phyloP scores from a whole-genome alignment of 1,140 invertebrate genomes.

The Dendroctonus valens region DNA sequence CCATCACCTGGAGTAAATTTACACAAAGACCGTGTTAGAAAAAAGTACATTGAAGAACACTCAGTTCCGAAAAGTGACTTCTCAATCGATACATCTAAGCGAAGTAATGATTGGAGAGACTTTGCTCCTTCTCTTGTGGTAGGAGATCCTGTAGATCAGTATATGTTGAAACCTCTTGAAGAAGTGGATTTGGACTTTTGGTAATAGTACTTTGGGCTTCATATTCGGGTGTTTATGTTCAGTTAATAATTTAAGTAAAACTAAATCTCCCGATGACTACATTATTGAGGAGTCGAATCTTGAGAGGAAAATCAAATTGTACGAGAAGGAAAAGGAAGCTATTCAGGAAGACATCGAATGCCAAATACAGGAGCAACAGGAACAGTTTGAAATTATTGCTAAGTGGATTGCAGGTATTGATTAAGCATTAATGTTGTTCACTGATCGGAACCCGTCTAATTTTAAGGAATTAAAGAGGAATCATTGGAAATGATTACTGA shows the following conservation, averaged over 20 bases:
- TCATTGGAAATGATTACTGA: constrained; percentile 10
- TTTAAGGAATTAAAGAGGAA: constrained; percentile 7
- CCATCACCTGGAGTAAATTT: not conserved
- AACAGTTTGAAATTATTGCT: constrained; percentile 3
- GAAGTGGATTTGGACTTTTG: constrained; percentile 17
- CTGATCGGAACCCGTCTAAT: not conserved
- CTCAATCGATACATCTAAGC: not conserved
- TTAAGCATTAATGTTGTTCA: constrained; percentile 1
- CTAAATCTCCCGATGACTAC: constrained; percentile 18
- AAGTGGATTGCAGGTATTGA: constrained; percentile 19
- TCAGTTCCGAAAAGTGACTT: not conserved
- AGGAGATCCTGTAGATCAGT: constrained; percentile 10
- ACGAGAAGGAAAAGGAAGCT: constrained; percentile 5
- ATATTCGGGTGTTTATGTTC: not conserved
- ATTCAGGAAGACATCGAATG: constrained; percentile 9
- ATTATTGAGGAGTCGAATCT: constrained; percentile 9
- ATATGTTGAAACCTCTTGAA: constrained; percentile 6
- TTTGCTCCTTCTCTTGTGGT: constrained; percentile 3
- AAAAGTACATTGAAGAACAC: constrained; percentile 6
- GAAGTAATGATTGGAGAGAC: constrained; percentile 19
- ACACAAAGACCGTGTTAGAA: not conserved
- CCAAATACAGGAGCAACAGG: constrained; percentile 9
- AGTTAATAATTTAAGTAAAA: constrained; percentile 10
- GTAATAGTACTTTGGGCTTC: constrained; percentile 8
- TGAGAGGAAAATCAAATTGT: constrained; percentile 3